Evolutionary conservation across 2,113 vertebrate species (phyloP).

Genomic region (Larimichthys polyactis): DNA sequence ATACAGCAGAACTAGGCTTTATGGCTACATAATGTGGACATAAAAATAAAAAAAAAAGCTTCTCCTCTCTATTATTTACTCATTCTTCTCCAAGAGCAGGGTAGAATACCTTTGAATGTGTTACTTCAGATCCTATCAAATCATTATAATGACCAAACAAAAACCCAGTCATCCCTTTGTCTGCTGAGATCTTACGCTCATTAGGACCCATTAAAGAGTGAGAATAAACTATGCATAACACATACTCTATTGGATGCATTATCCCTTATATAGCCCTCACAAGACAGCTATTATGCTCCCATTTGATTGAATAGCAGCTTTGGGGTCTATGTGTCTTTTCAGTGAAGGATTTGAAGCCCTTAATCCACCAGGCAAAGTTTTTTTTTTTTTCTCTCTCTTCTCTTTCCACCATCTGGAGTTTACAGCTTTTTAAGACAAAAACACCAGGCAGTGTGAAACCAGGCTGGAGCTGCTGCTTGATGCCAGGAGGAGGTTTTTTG

Average conservation of each 20-base stretch:
- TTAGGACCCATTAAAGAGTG: slow-evolving; percentile 74
- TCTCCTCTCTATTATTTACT: slow-evolving; percentile 25
- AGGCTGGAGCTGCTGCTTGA: slow-evolving; percentile 66
- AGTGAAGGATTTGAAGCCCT: slow-evolving; percentile 80
- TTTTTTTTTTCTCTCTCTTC: slow-evolving; percentile 38
- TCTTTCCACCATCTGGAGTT: slow-evolving; percentile 85
- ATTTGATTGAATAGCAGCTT: slow-evolving; percentile 79
- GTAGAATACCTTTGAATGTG: slow-evolving; percentile 26
- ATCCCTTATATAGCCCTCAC: slow-evolving; percentile 66
- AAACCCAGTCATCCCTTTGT: slow-evolving; percentile 65
- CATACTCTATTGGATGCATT: slow-evolving; percentile 73
- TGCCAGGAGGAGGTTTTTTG: slow-evolving; percentile 59
- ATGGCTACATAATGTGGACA: slow-evolving; percentile 13
- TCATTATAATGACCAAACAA: slow-evolving; percentile 75
- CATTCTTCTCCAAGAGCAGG: slow-evolving; percentile 25
- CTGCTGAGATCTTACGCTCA: slow-evolving; percentile 70
- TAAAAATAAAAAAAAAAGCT: slow-evolving; percentile 7
- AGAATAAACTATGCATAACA: slow-evolving; percentile 80
- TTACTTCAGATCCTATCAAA: slow-evolving; percentile 66
- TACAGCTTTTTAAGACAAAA: slow-evolving; percentile 82
- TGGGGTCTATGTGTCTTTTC: slow-evolving; percentile 79
- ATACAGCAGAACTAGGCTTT: slow-evolving; percentile 19
- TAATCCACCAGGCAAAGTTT: slow-evolving; percentile 85
- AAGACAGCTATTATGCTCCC: slow-evolving; percentile 76
- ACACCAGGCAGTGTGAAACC: slow-evolving; percentile 79